phyloP scores from a whole-genome alignment of 2,797 vertebrate genomes.

The Garrulus glandarius region DNA sequence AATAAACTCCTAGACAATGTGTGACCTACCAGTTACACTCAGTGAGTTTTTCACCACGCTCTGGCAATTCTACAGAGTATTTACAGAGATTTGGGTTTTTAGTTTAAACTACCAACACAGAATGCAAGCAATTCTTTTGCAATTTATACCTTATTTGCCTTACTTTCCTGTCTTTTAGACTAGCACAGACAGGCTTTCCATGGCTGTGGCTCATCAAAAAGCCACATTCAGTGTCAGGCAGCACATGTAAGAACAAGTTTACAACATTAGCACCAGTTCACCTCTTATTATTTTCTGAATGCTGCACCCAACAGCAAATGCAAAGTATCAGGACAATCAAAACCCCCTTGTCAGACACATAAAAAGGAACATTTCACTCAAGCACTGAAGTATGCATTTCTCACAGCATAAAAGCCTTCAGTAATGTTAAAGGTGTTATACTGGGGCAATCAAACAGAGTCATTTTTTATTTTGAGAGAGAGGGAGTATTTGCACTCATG shows the following conservation, averaged over 20 bases:
- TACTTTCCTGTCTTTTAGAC: not conserved
- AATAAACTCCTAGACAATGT: not conserved
- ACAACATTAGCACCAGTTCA: not conserved
- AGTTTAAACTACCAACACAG: not conserved
- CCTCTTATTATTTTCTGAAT: not conserved
- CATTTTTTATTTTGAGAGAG: not conserved
- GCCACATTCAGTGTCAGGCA: not conserved
- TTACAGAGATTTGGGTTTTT: not conserved
- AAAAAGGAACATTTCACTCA: not conserved
- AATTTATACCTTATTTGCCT: not conserved
- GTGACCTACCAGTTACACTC: not conserved
- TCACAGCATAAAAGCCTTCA: not conserved
- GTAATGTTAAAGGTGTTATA: not conserved
- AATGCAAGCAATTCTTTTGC: not conserved
- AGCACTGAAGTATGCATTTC: not conserved
- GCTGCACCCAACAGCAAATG: not conserved
- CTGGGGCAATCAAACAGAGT: not conserved
- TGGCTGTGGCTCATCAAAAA: not conserved
- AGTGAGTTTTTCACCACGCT: not conserved
- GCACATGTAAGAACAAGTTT: not conserved
- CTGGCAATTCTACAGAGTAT: not conserved
- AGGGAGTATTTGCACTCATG: not conserved
- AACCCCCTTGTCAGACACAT: not conserved
- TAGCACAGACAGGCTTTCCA: not conserved
- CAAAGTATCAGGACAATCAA: not conserved